These are phyloP conservation scores for Dicerorhinus sumatrensis DNA, from an alignment of 2,113 vertebrate species.

Conservation along the genomic window DNA sequence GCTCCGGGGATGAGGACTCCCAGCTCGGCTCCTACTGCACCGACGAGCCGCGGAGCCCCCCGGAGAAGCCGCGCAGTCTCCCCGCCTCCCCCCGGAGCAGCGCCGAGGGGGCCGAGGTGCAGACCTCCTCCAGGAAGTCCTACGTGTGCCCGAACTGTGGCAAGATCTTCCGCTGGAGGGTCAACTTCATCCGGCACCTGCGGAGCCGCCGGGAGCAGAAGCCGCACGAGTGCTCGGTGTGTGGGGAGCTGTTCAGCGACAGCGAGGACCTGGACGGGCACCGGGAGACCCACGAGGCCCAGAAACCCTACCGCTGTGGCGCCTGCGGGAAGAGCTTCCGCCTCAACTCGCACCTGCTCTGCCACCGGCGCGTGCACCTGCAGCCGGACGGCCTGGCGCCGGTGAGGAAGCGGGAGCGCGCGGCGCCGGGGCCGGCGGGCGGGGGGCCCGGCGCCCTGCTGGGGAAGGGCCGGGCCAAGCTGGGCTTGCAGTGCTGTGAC, in stretches of 20 bases:
- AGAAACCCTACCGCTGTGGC: constrained; percentile 73
- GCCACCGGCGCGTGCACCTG: constrained; percentile 66
- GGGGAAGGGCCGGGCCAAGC: neutral
- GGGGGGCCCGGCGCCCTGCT: accelerated
- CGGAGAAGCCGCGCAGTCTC: neutral
- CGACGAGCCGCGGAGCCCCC: neutral
- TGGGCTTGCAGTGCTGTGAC: constrained; percentile 48
- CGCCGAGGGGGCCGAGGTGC: neutral
- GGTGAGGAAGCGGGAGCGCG: neutral
- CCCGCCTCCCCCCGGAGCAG: neutral
- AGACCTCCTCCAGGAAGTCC: constrained; percentile 56
- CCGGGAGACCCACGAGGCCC: constrained; percentile 73
- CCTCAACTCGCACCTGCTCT: constrained; percentile 74
- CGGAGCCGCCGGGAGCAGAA: constrained; percentile 74
- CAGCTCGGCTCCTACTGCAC: constrained; percentile 61
- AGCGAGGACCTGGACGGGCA: constrained; percentile 75
- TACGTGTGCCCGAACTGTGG: constrained; percentile 79
- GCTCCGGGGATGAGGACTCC: constrained; percentile 78
- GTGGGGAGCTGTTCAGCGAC: constrained; percentile 76
- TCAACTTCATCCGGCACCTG: constrained; percentile 81
- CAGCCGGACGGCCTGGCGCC: neutral
- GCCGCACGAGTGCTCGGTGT: constrained; percentile 62
- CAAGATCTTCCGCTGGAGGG: constrained; percentile 81
- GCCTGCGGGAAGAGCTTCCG: constrained; percentile 80
- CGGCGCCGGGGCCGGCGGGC: accelerated